Percentiles rank a stretch among this genome's conserved stretches.
phyloP scores from a whole-genome alignment of 2,888 invertebrate genomes.

The Dyspetes luteomarginatus region DNA sequence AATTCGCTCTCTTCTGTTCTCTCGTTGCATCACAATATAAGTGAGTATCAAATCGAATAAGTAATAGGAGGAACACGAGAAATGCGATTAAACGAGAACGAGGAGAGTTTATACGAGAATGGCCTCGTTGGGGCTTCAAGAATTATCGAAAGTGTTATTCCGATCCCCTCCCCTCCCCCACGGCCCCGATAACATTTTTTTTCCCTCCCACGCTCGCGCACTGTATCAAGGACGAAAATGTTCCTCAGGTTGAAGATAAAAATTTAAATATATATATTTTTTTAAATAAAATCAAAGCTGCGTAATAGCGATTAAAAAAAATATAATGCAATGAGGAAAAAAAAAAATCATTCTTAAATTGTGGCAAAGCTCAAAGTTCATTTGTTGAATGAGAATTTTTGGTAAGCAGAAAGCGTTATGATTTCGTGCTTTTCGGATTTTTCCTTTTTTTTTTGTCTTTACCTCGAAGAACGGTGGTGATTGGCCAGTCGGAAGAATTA shows the following conservation, averaged over 20 bases:
- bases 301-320: not conserved
- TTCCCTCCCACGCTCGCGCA: too few species aligned
- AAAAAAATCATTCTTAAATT: not conserved
- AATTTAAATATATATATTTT: too few species aligned
- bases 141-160: slow-evolving; percentile 36
- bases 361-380: not conserved
- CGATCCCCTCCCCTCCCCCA: too few species aligned
- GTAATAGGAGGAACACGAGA: slow-evolving; percentile 65
- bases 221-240: too few species aligned
- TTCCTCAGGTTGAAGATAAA: too few species aligned
- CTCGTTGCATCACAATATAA: slow-evolving; percentile 68
- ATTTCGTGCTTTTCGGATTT: slow-evolving; percentile 38
- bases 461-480: slow-evolving; percentile 77
- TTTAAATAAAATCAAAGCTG: not conserved
- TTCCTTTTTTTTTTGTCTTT: slow-evolving; percentile 58
- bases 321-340: not conserved
- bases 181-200: too few species aligned
- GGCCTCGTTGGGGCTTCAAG: slow-evolving; percentile 53
- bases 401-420: slow-evolving; percentile 36
- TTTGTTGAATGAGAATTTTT: not conserved
- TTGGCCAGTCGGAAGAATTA: slow-evolving; percentile 75
- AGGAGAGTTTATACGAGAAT: slow-evolving; percentile 43
- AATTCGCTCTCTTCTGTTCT: slow-evolving; percentile 3
- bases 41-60: slow-evolving; percentile 73
- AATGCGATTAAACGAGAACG: slow-evolving; percentile 74